Evolutionary conservation across 2,888 invertebrate genomes (phyloP).

Genomic region (Arrhopalites spinosus): DNA sequence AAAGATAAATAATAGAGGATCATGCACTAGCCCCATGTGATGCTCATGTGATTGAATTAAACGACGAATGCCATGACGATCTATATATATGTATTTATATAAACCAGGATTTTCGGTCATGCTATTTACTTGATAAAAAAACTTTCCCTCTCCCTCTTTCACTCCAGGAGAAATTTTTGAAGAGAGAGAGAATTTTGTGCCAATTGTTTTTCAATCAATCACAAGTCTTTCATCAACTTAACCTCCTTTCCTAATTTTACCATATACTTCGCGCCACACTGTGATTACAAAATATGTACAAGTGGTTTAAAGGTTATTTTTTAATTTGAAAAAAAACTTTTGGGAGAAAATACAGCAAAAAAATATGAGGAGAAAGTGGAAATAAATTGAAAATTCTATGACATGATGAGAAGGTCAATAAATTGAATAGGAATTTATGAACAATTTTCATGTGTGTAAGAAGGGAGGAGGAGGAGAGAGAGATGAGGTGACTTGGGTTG

Average conservation of each 20-base stretch:
- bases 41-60: background rate
- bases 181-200: background rate
- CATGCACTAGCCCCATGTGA: no score
- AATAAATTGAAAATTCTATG: no score
- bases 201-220: background rate
- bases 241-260: background rate
- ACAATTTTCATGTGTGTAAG: no score
- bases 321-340: no score
- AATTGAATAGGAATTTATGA: no score
- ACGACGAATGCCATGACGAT: background rate
- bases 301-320: no score
- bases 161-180: background rate
- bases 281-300: no score
- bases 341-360: no score
- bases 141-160: background rate
- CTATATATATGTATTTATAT: background rate
- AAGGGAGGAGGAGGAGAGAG: background rate
- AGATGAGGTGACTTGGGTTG: background rate
- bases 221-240: background rate
- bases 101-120: background rate
- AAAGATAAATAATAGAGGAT: slow-evolving; percentile 23
- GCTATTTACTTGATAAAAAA: background rate
- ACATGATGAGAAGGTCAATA: no score
- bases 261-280: background rate
- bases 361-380: no score